A percentile compares a stretch with the other conserved stretches of the same genome.
Conservation (phyloP, 2,888 invertebrate genomes). For the Melanostoma mellinum region DNA sequence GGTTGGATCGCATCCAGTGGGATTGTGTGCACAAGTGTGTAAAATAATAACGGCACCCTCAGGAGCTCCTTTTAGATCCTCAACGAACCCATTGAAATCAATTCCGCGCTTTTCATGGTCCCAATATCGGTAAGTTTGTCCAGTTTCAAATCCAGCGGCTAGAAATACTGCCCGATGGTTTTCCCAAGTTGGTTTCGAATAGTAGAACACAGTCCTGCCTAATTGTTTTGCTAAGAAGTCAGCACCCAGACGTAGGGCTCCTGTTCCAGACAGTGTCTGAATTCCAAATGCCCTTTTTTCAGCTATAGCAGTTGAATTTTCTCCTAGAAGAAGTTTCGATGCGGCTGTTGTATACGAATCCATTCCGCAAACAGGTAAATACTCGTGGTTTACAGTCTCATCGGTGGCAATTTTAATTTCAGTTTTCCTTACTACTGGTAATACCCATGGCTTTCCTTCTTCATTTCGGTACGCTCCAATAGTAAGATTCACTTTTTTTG, state of each 20-base stretch:
- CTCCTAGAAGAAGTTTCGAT: conserved; percentile 92
- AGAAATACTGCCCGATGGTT: conserved; percentile 95
- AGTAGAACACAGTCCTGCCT: conserved; percentile 89
- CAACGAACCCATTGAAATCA: conserved; percentile 84
- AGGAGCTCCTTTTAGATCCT: conserved; percentile 91
- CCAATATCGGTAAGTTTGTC: conserved; percentile 97
- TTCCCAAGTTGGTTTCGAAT: conserved; percentile 97
- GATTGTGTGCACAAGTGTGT: conserved; percentile 99
- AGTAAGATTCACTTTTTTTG: no score
- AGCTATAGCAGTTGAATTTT: conserved; percentile 87
- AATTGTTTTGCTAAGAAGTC: conserved; percentile 91
- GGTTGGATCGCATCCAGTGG: conserved; percentile 98
- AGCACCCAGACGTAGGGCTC: conserved; percentile 93
- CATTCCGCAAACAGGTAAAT: conserved; percentile 93
- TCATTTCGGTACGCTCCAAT: conserved; percentile 93
- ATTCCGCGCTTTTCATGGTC: conserved; percentile 82
- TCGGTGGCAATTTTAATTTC: conserved; percentile 93
- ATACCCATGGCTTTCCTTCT: conserved; percentile 97
- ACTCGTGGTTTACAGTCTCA: conserved; percentile 94
- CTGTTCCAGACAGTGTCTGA: conserved; percentile 97
- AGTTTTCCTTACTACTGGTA: conserved; percentile 96
- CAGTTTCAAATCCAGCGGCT: conserved; percentile 95
- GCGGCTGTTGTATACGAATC: conserved; percentile 91
- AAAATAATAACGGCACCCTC: conserved; percentile 93
- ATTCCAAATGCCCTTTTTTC: conserved; percentile 91